These are phyloP conservation scores for Theocolax elegans DNA, from an alignment of 1,140 invertebrate genomes.

Conservation along the genomic window DNA sequence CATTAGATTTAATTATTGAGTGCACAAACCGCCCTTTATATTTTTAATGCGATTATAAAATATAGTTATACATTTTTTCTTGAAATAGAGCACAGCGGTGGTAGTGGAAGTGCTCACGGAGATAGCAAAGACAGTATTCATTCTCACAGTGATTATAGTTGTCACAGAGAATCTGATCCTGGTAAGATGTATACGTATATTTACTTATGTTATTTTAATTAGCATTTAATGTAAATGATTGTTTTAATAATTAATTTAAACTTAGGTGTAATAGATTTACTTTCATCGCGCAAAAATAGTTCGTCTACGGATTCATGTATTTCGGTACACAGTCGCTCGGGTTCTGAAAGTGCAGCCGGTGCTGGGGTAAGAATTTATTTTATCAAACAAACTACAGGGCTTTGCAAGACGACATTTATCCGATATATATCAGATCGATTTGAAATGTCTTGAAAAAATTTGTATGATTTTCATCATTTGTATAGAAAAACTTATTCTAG, in stretches of 20 bases:
- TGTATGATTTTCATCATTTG: too few species aligned
- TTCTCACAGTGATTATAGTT: slow-evolving; percentile 57
- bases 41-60: too few species aligned
- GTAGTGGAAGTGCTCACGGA: slow-evolving; percentile 59
- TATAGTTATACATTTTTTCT: slow-evolving; percentile 12
- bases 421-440: too few species aligned
- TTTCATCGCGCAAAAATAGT: slow-evolving; percentile 73
- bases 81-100: slow-evolving; percentile 59
- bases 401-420: too few species aligned
- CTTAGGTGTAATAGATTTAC: slow-evolving; percentile 54
- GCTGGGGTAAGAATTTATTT: slow-evolving; percentile 65
- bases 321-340: slow-evolving; percentile 72
- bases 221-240: too few species aligned
- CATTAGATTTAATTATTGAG: too few species aligned
- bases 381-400: too few species aligned
- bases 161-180: slow-evolving; percentile 59
- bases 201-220: too few species aligned
- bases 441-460: too few species aligned
- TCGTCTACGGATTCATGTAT: slow-evolving; percentile 74
- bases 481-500: too few species aligned
- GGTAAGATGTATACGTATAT: slow-evolving; percentile 48
- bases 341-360: slow-evolving; percentile 67
- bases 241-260: slow-evolving; percentile 28
- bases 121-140: slow-evolving; percentile 66
- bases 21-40: too few species aligned